phyloP scores from a whole-genome alignment of 2,113 vertebrate genomes.

The Hypomesus transpacificus region DNA sequence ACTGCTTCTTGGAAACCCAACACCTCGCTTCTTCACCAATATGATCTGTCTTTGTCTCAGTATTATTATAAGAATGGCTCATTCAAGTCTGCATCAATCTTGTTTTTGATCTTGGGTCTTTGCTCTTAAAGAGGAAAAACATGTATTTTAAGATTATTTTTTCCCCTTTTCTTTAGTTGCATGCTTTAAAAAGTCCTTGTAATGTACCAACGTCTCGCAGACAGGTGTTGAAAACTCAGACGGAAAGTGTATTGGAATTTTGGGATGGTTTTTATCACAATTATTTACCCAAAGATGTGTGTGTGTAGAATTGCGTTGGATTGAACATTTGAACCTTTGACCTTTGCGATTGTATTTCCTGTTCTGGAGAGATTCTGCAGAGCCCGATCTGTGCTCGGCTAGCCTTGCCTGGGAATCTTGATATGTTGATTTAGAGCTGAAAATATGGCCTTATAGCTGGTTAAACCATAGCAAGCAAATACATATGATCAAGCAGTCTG shows the following conservation, averaged over 20 bases:
- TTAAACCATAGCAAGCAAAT: too few relatives aligned
- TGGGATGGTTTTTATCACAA: conserved; percentile 50
- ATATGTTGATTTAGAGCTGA: conserved; percentile 11
- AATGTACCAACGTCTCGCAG: conserved; percentile 55
- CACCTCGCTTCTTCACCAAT: conserved; percentile 36
- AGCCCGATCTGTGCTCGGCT: conserved; percentile 52
- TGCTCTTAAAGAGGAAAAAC: conserved; percentile 83
- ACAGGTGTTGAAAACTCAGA: conserved; percentile 59
- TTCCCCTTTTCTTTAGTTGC: conserved; percentile 58
- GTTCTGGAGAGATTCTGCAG: conserved; percentile 55
- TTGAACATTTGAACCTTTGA: conserved; percentile 65
- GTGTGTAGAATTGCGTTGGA: conserved; percentile 62
- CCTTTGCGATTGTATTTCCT: conserved; percentile 77
- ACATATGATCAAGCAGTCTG: too few relatives aligned
- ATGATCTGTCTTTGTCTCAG: conserved; percentile 51
- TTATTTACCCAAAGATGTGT: conserved; percentile 64
- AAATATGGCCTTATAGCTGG: neutral
- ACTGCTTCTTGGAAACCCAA: conserved; percentile 47
- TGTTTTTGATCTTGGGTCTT: conserved; percentile 74
- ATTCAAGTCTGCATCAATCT: conserved; percentile 50
- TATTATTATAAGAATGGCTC: conserved; percentile 72
- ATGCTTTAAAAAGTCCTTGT: conserved; percentile 69
- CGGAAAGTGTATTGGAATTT: conserved; percentile 50
- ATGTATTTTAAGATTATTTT: conserved; percentile 58
- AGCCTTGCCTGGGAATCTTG: conserved; percentile 43